Evolutionary conservation across 2,888 invertebrate genomes (phyloP), one percentile per base, ranked within the genome.

Genomic region (Rhabditophanes sp.): DNA sequence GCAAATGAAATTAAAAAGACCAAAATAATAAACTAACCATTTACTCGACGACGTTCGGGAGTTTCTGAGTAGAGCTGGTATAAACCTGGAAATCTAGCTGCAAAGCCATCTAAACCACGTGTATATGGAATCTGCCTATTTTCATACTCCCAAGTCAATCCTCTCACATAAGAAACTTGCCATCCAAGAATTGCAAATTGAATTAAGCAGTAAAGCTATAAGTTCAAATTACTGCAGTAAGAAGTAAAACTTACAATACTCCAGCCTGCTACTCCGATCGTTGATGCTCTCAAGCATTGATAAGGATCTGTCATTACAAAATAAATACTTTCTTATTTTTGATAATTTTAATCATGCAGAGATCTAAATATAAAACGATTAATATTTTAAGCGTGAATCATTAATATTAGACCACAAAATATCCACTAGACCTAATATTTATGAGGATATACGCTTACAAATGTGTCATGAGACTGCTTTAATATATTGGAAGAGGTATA

Each of bases 101-200:
- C 53, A 36, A 52, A 58, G 9, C 50, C 54, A 28, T 61, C 56
- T 23, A 52, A 56, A 53, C 41, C 42, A 20, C 50, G 53, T 28
- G 50, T 56, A 7, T 49, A 47, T 5, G 60, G 60, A 26, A 60
- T 25, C 30, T 52, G 44, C 21, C 60, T 41, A 31, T 56, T 56
- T 22, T 60, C 60, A 37, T 46, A 60, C 19, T 52, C 47, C 39
- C 49, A 50, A 24, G 49, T 38, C 14, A 46, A 42, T 21, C 45
- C 41, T 20, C 56, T 58, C 22, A 60, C 47, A 5, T 48, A 50
- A 18, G 46, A 40, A n/a, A 47, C 36, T 34, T 60, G 60, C 60
- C 60, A 60, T 18, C 57, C 56, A 23, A 60, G 41, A 5, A 60
- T 35, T n/a, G 49, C 60, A 32, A 58, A 55, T 39, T 59, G 57